Base-by-base conservation (phyloP, 2,888 invertebrate species). In the Drosophila cognata region DNA sequence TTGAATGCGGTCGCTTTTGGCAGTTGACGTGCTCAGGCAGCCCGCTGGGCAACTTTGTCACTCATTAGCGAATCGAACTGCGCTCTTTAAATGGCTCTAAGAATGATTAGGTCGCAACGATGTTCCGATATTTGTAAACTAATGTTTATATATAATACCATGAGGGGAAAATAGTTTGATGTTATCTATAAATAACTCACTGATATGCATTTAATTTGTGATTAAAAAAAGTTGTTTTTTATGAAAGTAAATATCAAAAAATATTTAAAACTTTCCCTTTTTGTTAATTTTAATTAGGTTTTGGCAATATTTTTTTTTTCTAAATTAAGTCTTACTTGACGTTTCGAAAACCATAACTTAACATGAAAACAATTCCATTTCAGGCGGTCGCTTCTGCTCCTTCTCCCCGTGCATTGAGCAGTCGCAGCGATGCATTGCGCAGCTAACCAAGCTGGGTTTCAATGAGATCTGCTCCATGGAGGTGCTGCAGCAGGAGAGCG, bases 331-430 rank as follows among this genome's bases (percentile, higher is more conserved):
- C 8, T 6, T 10, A 36, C 36, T 36, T 36, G 7, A 6, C 36
- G 7, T 36, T 18, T 36, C 36, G 18, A 36, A 18, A 6, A 13
- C 7, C 46, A 0, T n/a, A 18, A 29, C 11, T 29, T 10, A 29
- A 31, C 7, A 7, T 51, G n/a, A 51, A 21, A 13, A 35, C 4
- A n/a, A 18, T 18, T 13, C 11, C 10, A n/a, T 77, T 74, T 71
- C 94, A 95, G 99, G 99, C 84, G 99, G 99, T 5, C 95, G 99
- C 84, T 95, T 99, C 80, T 99, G 99, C 93, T 98, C 98, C 0
- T 99, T 99, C 94, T 99, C 99, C 0, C 99, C 99, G 0, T 99
- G 99, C 93, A 99, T 99, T 81, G 99, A 99, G 93, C 99, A 99
- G 95, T 99, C 99, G 0, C 99, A 99, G 93, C 95, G 96, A 74